Evolutionary conservation across 2,888 invertebrate genomes (phyloP).

Genomic region (Napeogenes sylphis): DNA sequence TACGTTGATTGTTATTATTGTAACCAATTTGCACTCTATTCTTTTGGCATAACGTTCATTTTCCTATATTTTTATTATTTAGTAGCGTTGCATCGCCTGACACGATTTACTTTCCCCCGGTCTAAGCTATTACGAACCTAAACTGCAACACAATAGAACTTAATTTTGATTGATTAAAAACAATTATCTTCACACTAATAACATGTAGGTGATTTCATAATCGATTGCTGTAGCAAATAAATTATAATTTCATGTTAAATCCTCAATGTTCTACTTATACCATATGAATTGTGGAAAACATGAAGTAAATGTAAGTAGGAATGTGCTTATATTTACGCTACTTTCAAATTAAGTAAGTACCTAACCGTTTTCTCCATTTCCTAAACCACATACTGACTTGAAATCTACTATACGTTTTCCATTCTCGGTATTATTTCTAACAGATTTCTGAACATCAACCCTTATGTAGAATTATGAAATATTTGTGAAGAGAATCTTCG

Average conservation of each 20-base stretch:
- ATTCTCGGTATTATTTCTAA: no score
- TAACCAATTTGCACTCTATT: not conserved
- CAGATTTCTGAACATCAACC: no score
- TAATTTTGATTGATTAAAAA: not conserved
- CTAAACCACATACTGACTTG: no score
- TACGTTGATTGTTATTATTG: not conserved
- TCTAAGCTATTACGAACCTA: not conserved
- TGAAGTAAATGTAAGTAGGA: no score
- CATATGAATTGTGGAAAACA: no score
- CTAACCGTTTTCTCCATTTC: no score
- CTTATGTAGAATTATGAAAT: no score
- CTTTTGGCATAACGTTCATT: not conserved
- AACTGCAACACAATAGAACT: not conserved
- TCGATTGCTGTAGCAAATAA: conserved; percentile 1
- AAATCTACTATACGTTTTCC: no score
- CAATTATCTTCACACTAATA: conserved; percentile 3
- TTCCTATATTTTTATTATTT: not conserved
- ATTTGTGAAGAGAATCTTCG: no score
- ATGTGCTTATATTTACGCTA: no score
- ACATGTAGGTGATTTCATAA: not conserved
- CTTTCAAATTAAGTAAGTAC: no score
- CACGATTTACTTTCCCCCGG: not conserved
- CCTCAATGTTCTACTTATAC: no score
- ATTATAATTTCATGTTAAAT: conserved; percentile 1
- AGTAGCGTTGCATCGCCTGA: not conserved